Percentiles rank a stretch among this genome's conserved stretches.
These are phyloP conservation scores for Pyrochroa serraticornis DNA, from an alignment of 2,888 invertebrate species.

Conservation along the genomic window DNA sequence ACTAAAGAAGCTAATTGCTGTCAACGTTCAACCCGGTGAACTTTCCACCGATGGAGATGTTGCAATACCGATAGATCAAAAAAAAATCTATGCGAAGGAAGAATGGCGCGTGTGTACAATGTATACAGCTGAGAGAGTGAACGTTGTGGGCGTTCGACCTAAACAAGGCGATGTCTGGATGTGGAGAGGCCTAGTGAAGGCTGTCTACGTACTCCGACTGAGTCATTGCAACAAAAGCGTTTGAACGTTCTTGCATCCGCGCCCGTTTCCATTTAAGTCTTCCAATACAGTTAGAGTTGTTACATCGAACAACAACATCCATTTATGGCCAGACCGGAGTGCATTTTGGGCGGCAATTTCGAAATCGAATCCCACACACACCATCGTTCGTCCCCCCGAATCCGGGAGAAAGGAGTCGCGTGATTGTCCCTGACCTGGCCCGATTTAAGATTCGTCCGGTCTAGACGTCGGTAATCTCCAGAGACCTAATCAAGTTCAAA, in stretches of 20 bases:
- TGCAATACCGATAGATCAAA: conserved; percentile 1
- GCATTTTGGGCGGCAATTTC: not conserved
- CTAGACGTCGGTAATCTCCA: conserved; percentile 25
- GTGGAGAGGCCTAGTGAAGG: conserved; percentile 39
- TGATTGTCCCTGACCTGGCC: conserved; percentile 35
- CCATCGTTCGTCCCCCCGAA: not conserved
- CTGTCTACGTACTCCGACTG: conserved; percentile 34
- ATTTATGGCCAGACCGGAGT: conserved; percentile 9
- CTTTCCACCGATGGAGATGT: not conserved
- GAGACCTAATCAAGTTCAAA: conserved; percentile 11
- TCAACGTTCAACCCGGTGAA: too few relatives aligned
- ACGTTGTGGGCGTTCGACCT: conserved; percentile 38
- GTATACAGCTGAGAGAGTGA: conserved; percentile 27
- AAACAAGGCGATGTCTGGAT: conserved; percentile 42
- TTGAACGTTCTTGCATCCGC: conserved; percentile 11
- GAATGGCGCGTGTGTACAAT: conserved; percentile 5
- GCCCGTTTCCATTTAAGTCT: conserved; percentile 22
- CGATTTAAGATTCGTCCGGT: conserved; percentile 23
- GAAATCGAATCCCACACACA: not conserved
- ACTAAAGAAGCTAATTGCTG: too few relatives aligned
- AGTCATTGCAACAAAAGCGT: conserved; percentile 21
- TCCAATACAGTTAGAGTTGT: conserved; percentile 6
- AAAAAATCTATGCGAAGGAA: conserved; percentile 2
- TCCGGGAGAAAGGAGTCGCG: conserved; percentile 25
- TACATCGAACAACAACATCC: conserved; percentile 2